phyloP scores from a whole-genome alignment of 2,113 vertebrate species.

The Pristiophorus japonicus region DNA sequence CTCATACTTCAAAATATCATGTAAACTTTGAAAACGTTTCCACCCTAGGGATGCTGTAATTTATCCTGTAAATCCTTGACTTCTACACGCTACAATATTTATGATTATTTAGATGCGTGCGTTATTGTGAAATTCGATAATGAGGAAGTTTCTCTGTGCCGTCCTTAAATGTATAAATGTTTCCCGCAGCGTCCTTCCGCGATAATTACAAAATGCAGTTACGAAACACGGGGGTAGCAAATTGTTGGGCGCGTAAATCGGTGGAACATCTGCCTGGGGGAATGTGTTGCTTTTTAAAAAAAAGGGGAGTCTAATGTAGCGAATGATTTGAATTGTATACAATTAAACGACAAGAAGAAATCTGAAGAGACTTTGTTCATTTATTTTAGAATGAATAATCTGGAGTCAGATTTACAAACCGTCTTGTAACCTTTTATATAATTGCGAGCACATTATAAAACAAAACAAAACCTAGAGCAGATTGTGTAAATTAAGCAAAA shows the following conservation, averaged over 20 bases:
- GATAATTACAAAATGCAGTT: neutral
- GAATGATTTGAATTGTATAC: neutral
- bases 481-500: neutral
- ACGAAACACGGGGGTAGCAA: neutral
- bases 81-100: neutral
- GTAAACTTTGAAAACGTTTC: neutral
- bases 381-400: neutral
- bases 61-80: neutral
- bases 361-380: neutral
- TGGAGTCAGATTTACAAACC: neutral
- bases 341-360: neutral
- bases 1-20: neutral
- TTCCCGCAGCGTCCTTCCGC: slow-evolving; percentile 9
- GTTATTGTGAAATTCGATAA: neutral
- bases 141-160: neutral
- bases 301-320: neutral
- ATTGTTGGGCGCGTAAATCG: neutral
- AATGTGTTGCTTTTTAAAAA: neutral
- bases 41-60: neutral
- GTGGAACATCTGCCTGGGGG: neutral
- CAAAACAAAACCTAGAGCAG: neutral
- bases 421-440: neutral
- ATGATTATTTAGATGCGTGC: neutral
- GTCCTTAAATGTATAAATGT: neutral
- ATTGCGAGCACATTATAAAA: neutral